A percentile compares a stretch with the other conserved stretches of the same genome.
Conservation (phyloP, 2,888 invertebrate species). For the Caenorhabditis sp. region DNA sequence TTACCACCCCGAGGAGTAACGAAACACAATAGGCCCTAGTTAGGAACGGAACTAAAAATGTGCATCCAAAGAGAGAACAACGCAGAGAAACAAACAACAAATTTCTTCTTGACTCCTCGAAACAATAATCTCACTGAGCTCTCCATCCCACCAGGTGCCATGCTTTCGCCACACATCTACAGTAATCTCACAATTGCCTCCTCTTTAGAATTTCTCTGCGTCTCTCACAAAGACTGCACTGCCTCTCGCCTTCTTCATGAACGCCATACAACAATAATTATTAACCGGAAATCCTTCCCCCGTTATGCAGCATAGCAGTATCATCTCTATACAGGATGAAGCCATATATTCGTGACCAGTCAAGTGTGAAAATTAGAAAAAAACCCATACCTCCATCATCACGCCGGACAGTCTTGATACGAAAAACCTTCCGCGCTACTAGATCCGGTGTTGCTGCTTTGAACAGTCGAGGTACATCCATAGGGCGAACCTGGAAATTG, state of each 20-base stretch:
- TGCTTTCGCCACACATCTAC: conserved; percentile 37
- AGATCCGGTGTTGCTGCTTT: conserved; percentile 64
- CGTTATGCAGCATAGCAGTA: background rate
- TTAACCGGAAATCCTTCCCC: conserved; percentile 35
- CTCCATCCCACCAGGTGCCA: conserved; percentile 33
- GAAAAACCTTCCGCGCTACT: conserved; percentile 61
- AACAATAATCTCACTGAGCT: conserved; percentile 41
- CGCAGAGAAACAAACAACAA: conserved; percentile 36
- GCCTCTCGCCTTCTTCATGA: background rate
- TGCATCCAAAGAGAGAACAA: conserved; percentile 8
- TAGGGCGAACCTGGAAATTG: conserved; percentile 75
- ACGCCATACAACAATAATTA: conserved; percentile 54
- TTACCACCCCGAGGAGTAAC: background rate
- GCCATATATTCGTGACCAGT: conserved; percentile 31
- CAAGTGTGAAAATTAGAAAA: conserved; percentile 41
- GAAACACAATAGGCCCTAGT: conserved; percentile 48
- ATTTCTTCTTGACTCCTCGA: conserved; percentile 20
- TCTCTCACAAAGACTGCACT: background rate
- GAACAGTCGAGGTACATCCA: conserved; percentile 64
- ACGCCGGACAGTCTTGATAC: conserved; percentile 58
- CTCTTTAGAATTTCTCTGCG: conserved; percentile 34
- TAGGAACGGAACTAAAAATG: conserved; percentile 43
- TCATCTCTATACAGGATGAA: conserved; percentile 35
- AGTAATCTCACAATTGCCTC: conserved; percentile 39
- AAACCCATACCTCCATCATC: conserved; percentile 42